Evolutionary conservation across 37 sponge, comb jelly and placozoan species (phyloP), one percentile per base, ranked within the genome.

Genomic region (Spongilla lacustris): DNA sequence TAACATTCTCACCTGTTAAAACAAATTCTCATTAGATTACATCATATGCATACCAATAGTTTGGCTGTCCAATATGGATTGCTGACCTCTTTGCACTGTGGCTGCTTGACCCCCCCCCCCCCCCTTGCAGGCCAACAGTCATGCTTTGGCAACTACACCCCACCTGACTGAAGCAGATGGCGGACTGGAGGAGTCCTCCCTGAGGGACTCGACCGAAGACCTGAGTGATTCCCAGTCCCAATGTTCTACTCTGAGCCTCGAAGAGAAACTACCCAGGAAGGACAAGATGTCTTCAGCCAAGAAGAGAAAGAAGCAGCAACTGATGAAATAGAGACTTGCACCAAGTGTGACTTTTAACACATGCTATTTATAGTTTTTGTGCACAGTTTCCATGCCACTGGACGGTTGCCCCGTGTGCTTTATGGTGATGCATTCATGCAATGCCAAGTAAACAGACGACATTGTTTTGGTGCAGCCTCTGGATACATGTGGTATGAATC

Each of bases 181-280:
- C 10, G 71, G 34, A 22, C 69, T 68, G 50, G 92, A 91, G 34
- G 91, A 90, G 2, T 66, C 85, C 50, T 79, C 86, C 22, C 6
- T 79, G 33, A 69, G 83, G 12, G 92, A 91, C 73, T 91, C 87
- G 0, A 50, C 80, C 48, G 92, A 87, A 21, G 92, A 86, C 1
- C 24, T 85, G 17, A 85, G 86, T 37, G 91, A 90, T 69, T 67
- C 90, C 27, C 89, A 89, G 36, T 90, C 90, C 73, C 91, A 90
- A 73, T 82, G 85, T 77, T 90, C 91, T 24, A 80, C 86, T 30
- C 30, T 90, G 81, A 90, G 91, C 67, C 77, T 67, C 73, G 90
- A 90, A 32, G 87, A 87, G 67, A 72, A 34, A 36, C 19, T 28
- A 31, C 37, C 36, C 25, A 37, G 2, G 50, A 73, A 67, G 68